Evolutionary conservation across 2,888 invertebrate genomes (phyloP).

Genomic region (Tanytarsus gracilentus): DNA sequence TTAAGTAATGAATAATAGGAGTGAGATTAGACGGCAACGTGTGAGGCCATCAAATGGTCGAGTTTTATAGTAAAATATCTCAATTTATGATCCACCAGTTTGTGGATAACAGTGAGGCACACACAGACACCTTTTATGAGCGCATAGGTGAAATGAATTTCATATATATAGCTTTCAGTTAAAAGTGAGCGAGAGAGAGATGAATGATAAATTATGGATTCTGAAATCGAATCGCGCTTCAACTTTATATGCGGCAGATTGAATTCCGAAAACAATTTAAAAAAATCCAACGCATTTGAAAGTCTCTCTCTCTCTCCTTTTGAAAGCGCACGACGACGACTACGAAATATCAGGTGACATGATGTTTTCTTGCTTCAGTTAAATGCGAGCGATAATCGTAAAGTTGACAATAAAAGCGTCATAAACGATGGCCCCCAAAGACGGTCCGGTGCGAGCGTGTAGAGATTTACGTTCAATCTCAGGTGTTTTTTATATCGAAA

Average conservation of each 20-base stretch:
- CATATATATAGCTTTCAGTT: neutral
- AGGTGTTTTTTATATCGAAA: no score
- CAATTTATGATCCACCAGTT: slow-evolving; percentile 24
- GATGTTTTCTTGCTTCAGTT: slow-evolving; percentile 19
- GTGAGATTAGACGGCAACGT: slow-evolving; percentile 4
- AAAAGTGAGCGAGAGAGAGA: neutral
- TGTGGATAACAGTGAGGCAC: slow-evolving; percentile 5
- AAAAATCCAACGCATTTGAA: slow-evolving; percentile 21
- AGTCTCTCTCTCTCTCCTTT: no score
- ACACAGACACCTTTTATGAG: slow-evolving; percentile 17
- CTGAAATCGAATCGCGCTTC: slow-evolving; percentile 7
- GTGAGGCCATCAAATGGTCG: slow-evolving; percentile 12
- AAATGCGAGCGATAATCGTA: slow-evolving; percentile 27
- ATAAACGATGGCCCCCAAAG: slow-evolving; percentile 17
- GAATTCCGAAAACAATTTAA: slow-evolving; percentile 27
- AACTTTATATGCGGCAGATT: neutral
- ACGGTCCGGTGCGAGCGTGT: no score
- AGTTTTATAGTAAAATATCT: slow-evolving; percentile 25
- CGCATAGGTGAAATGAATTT: neutral
- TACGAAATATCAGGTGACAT: slow-evolving; percentile 28
- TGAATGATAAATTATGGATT: slow-evolving; percentile 28
- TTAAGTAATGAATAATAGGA: no score
- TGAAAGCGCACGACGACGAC: slow-evolving; percentile 15
- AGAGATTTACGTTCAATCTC: no score
- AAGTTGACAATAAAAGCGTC: slow-evolving; percentile 21